These are phyloP conservation scores for Pituophis catenifer DNA, from an alignment of 2,113 vertebrate genomes.

Conservation along the genomic window DNA sequence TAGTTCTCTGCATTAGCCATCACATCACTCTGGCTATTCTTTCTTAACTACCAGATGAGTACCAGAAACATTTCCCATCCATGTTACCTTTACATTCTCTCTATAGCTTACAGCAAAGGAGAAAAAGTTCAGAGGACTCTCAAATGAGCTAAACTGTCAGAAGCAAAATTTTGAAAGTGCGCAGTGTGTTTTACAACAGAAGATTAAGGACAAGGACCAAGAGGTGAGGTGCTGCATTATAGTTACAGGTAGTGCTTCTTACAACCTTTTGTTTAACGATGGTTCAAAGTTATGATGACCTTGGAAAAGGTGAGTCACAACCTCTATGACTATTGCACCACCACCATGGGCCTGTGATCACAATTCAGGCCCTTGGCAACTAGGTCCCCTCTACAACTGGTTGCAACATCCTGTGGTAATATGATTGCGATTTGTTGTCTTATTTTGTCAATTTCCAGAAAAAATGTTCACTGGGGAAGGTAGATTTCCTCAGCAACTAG, in stretches of 20 bases:
- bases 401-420: neutral
- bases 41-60: neutral
- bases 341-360: neutral
- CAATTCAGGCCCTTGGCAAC: neutral
- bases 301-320: neutral
- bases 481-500: neutral
- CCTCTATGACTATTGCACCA: neutral
- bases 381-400: neutral
- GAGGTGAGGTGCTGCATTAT: slow-evolving; percentile 70
- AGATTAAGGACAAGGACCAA: slow-evolving; percentile 86
- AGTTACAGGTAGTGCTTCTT: neutral
- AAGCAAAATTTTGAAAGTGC: slow-evolving; percentile 86
- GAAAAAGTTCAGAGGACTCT: slow-evolving; percentile 84
- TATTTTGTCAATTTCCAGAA: neutral
- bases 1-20: neutral
- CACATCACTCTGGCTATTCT: neutral
- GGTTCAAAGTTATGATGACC: neutral
- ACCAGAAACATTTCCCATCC: neutral
- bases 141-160: slow-evolving; percentile 87
- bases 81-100: slow-evolving; percentile 29
- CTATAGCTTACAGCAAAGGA: slow-evolving; percentile 75
- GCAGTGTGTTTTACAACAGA: slow-evolving; percentile 80
- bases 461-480: neutral
- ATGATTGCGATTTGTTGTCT: neutral
- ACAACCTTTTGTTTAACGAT: neutral